These are phyloP conservation scores for Brachyrhaphis roseni DNA, from an alignment of 2,797 vertebrate species.

Conservation along the genomic window DNA sequence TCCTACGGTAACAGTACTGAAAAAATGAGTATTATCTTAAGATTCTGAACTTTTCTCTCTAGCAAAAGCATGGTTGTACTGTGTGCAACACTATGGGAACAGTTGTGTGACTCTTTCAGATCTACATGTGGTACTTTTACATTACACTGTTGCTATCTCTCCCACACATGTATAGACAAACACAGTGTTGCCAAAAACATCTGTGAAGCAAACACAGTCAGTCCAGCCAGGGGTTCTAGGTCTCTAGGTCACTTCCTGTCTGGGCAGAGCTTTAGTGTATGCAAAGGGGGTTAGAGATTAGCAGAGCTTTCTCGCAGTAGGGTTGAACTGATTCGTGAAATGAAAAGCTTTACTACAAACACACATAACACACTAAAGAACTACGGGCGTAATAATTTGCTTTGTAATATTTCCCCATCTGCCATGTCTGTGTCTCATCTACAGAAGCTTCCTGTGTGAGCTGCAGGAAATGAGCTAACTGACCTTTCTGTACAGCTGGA, in stretches of 20 bases:
- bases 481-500: slow-evolving; percentile 88
- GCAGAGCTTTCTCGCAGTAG: background rate
- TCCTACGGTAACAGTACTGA: no score
- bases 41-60: background rate
- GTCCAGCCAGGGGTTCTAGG: slow-evolving; percentile 37
- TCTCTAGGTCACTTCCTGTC: slow-evolving; percentile 51
- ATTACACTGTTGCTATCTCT: background rate
- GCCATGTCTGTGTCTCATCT: background rate
- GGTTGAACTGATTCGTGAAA: slow-evolving; percentile 16
- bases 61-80: background rate
- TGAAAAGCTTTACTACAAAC: background rate
- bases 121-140: slow-evolving; percentile 16
- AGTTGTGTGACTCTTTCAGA: slow-evolving; percentile 35
- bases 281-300: slow-evolving; percentile 41
- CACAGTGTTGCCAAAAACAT: slow-evolving; percentile 25
- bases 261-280: background rate
- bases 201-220: slow-evolving; percentile 41
- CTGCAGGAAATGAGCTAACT: slow-evolving; percentile 16
- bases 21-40: background rate
- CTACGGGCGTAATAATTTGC: background rate
- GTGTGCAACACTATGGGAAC: slow-evolving; percentile 50
- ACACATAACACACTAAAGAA: background rate
- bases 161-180: slow-evolving; percentile 7
- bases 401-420: background rate
- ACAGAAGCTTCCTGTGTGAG: background rate